Evolutionary conservation across 2,888 invertebrate genomes (phyloP), one percentile per base, ranked within the genome.

Genomic region (Diachrysia chrysitis): DNA sequence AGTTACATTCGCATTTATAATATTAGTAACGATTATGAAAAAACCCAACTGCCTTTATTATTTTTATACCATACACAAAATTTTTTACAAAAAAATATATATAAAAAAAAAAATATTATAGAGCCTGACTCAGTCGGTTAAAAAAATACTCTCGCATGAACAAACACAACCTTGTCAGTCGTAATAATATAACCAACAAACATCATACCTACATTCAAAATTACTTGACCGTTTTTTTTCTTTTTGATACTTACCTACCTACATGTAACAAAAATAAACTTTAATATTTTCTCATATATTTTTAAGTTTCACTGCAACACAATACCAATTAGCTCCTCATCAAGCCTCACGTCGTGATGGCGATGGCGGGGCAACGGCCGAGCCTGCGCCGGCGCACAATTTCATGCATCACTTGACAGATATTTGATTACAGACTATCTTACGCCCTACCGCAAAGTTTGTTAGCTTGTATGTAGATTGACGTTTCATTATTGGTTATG

Each of bases 371-470:
- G 89, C 92, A 91, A 89, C 86, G 92, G 78, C 89, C 92, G 83
- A 71, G 53, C 46, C 73, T 71, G 81, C 86, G 83, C 79, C 81
- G 80, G 77, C 85, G 84, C 86, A 90, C 91, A 90, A 93, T 93
- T 93, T 93, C 92, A 94, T 87, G 94, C 92, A 85, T 92, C 91
- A 93, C 90, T 93, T 90, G 82, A 87, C 87, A 89, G 91, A 91
- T 92, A 93, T 92, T 93, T 92, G 89, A 93, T 93, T 93, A 92
- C 90, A 83, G 68, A 57, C 78, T 76, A 76, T 78, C 79, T 65
- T 67, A 71, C 76, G 83, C 83, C 89, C 89, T 88, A 87, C 87
- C 87, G 83, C 85, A 80, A 71, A 63, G 81, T 66, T 63, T 67
- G 71, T 69, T 63, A 58, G 23, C 56, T 59, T 14, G 23, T 14